Conservation (phyloP, 2,888 invertebrate species). For the Notodonta dromedarius region DNA sequence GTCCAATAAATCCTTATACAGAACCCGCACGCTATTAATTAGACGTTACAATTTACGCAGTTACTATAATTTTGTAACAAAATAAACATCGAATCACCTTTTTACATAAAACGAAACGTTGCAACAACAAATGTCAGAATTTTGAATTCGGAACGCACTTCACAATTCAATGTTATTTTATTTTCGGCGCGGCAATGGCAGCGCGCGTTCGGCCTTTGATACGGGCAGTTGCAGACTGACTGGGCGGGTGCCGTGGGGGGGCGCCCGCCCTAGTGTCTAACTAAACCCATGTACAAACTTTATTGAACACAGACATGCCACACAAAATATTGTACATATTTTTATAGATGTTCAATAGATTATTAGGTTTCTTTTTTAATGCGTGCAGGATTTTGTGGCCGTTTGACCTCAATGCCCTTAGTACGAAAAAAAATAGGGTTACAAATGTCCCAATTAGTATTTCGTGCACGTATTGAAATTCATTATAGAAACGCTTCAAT, state of each 20-base stretch:
- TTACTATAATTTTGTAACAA: background rate
- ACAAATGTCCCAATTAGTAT: background rate
- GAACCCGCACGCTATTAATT: constrained; percentile 26
- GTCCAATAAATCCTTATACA: constrained; percentile 32
- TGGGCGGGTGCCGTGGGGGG: constrained; percentile 41
- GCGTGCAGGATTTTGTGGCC: constrained; percentile 4
- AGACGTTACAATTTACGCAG: constrained; percentile 16
- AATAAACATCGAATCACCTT: background rate
- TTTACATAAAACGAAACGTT: constrained; percentile 1
- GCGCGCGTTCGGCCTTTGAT: constrained; percentile 43
- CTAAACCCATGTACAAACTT: constrained; percentile 42
- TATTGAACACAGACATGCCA: constrained; percentile 40
- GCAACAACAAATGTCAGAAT: constrained; percentile 9
- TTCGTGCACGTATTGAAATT: background rate
- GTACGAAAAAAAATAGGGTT: background rate
- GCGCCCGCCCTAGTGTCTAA: constrained; percentile 55
- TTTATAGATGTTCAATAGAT: constrained; percentile 28
- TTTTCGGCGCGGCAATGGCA: constrained; percentile 31
- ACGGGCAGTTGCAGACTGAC: constrained; percentile 52
- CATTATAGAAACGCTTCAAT: background rate
- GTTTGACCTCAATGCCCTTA: background rate
- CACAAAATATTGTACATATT: constrained; percentile 33
- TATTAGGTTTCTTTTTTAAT: constrained; percentile 25
- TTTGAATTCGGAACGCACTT: constrained; percentile 26
- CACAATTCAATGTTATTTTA: constrained; percentile 36